Conservation (phyloP, 2,888 invertebrate species). For the Lithophane semibrunnea region DNA sequence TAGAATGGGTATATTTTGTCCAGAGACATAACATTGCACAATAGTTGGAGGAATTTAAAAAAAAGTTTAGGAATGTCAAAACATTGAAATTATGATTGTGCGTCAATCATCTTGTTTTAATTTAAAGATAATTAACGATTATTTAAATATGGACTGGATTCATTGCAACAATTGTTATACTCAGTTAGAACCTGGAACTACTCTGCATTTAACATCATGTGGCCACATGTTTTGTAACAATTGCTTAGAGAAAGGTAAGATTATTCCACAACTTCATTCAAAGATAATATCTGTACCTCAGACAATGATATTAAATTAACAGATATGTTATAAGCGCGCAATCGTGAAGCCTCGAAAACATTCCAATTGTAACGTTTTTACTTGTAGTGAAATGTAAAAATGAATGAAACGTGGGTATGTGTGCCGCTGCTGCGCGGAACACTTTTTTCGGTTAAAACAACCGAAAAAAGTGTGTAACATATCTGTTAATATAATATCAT, state of each 20-base stretch:
- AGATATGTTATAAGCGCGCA: no score
- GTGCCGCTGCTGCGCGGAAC: no score
- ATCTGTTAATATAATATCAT: no score
- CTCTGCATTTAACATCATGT: slow-evolving; percentile 88
- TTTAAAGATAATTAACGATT: slow-evolving; percentile 31
- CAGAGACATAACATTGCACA: not conserved
- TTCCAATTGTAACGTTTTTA: no score
- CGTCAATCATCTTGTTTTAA: slow-evolving; percentile 32
- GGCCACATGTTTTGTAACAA: slow-evolving; percentile 90
- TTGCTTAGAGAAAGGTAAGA: slow-evolving; percentile 84
- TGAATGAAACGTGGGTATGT: no score
- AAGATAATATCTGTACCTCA: slow-evolving; percentile 15
- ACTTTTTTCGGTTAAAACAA: no score
- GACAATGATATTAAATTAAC: no score
- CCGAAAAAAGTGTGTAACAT: no score
- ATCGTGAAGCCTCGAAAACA: no score
- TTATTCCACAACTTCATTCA: not conserved
- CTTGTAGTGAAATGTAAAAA: no score
- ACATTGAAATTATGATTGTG: slow-evolving; percentile 40
- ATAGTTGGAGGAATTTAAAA: slow-evolving; percentile 8
- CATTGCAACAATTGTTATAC: slow-evolving; percentile 89
- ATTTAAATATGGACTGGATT: slow-evolving; percentile 87
- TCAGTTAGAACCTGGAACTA: slow-evolving; percentile 85
- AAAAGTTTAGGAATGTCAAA: slow-evolving; percentile 42
- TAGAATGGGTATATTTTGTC: not conserved